Conservation (phyloP, 2,797 vertebrate genomes). For the Neosalanx taihuensis region DNA sequence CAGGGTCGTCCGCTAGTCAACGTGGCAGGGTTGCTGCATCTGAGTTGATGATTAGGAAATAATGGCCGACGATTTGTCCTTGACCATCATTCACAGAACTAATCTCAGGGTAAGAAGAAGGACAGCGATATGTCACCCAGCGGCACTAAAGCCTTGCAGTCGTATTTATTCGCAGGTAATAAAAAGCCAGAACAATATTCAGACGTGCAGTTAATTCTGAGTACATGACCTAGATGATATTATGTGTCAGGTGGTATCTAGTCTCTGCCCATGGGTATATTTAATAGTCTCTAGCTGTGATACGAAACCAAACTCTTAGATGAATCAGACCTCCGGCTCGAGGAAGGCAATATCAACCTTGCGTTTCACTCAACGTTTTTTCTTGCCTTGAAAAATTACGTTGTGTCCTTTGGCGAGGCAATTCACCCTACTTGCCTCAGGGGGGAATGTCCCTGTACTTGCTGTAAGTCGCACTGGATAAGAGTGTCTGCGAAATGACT, state of each 20-base stretch:
- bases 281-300: background rate
- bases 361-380: background rate
- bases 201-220: conserved; percentile 51
- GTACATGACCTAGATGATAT: conserved; percentile 40
- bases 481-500: too few relatives aligned
- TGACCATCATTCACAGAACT: background rate
- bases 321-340: background rate
- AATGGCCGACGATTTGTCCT: background rate
- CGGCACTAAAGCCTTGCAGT: background rate
- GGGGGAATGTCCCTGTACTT: too few relatives aligned
- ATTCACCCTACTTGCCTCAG: too few relatives aligned
- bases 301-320: background rate
- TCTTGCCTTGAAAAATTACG: background rate
- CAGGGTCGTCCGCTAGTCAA: background rate
- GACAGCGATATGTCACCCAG: background rate
- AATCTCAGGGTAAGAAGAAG: conserved; percentile 1
- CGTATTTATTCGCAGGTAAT: background rate
- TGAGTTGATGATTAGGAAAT: background rate
- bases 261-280: background rate
- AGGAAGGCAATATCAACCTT: background rate
- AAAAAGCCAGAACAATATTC: conserved; percentile 23
- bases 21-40: background rate
- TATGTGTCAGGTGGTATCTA: conserved; percentile 8
- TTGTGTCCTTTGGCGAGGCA: too few relatives aligned
- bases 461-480: too few relatives aligned